Evolutionary conservation across 2,888 invertebrate genomes (phyloP).

Genomic region (Tholera decimalis): DNA sequence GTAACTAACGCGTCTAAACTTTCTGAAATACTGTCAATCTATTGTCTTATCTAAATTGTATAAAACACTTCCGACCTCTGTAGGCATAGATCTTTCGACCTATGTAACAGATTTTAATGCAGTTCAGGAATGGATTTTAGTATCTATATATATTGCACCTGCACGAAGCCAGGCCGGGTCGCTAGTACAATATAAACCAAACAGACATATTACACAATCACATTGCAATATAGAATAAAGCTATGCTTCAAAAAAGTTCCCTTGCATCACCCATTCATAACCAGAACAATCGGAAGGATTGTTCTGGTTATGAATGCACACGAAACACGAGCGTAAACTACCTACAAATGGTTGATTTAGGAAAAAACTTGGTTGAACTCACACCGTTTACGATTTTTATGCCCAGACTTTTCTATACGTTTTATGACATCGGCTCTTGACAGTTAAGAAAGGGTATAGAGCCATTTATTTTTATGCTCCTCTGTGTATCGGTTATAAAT

Average conservation of each 20-base stretch:
- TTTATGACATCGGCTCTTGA: constrained; percentile 54
- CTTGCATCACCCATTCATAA: constrained; percentile 25
- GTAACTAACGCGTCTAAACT: too few species aligned
- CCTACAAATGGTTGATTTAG: constrained; percentile 55
- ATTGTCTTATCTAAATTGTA: too few species aligned
- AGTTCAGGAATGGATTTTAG: too few species aligned
- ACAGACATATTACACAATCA: neutral
- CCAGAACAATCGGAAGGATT: constrained; percentile 50
- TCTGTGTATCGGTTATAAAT: constrained; percentile 58
- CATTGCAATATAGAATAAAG: neutral
- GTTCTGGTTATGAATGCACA: too few species aligned
- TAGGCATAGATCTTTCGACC: too few species aligned
- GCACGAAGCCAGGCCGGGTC: too few species aligned
- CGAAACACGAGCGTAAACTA: constrained; percentile 17
- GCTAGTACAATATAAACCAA: too few species aligned
- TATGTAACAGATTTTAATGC: too few species aligned
- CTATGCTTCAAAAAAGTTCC: constrained; percentile 10
- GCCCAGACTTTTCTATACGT: constrained; percentile 54
- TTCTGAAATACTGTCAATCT: too few species aligned
- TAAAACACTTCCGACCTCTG: too few species aligned
- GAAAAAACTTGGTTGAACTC: constrained; percentile 55
- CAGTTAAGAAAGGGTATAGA: constrained; percentile 53
- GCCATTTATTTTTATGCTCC: constrained; percentile 63
- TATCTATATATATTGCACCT: too few species aligned
- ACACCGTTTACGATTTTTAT: constrained; percentile 58